A percentile compares a stretch with the other conserved stretches of the same genome.
These are phyloP conservation scores for Apostichopus leukothele DNA, from an alignment of 53 echinoderm and acorn worm species.

Conservation along the genomic window DNA sequence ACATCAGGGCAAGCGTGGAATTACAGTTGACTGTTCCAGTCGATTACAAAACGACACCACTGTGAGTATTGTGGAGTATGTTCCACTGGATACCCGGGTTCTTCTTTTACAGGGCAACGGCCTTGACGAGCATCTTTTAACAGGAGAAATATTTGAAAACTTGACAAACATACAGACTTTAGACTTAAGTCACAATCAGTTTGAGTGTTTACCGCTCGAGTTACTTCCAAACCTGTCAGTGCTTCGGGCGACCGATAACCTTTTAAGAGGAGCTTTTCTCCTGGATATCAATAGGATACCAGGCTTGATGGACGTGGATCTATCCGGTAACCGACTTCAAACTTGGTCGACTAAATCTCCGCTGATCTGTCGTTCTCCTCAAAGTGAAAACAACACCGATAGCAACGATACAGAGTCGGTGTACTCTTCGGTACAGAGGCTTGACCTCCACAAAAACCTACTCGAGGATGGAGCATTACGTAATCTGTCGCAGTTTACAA, in stretches of 20 bases:
- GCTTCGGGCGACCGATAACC: background rate
- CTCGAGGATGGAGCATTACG: background rate
- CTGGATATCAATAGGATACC: background rate
- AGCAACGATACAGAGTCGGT: no score
- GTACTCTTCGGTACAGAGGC: background rate
- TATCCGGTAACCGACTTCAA: background rate
- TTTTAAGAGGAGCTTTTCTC: background rate
- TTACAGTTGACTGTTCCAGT: background rate
- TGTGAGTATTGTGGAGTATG: background rate
- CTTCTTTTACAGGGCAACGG: background rate
- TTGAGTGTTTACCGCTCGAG: background rate
- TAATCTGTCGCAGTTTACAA: background rate
- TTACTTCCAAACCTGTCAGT: background rate
- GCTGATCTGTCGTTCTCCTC: no score
- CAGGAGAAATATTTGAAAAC: background rate
- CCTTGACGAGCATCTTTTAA: background rate
- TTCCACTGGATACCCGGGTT: background rate
- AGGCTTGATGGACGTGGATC: background rate
- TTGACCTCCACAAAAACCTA: background rate
- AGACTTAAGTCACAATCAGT: slow-evolving; percentile 10
- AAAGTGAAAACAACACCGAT: no score
- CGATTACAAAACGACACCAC: background rate
- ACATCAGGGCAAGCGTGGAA: background rate
- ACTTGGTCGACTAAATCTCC: background rate
- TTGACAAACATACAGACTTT: background rate